Base-by-base conservation (phyloP, 92 coral and sea anemone genomes). In the Pocillopora grandis region DNA sequence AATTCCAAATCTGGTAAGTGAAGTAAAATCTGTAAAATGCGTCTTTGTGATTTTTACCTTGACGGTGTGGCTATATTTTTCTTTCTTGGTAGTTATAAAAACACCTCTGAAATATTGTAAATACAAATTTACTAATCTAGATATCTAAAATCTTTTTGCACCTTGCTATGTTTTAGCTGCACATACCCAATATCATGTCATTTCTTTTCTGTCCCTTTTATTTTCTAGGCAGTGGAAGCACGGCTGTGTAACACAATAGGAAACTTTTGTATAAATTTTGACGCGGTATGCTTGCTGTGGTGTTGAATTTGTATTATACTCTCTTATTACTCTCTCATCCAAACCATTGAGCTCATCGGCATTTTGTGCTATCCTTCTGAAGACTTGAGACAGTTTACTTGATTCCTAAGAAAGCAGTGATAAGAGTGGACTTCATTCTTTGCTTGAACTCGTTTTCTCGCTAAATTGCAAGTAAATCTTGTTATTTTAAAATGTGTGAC, bases 281-380 rank as follows among this genome's bases (percentile, higher is more conserved):
- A 27, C 35, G 60, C 75, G 86, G 86, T 79, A 62, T 73, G 52
- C 80, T 62, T 83, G 80, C 69, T 62, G 49, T 74, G 86, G 80
- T 72, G 86, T 74, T 76, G 76, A 84, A 84, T 56, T 84, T 76
- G 88, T 76, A 84, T 31, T 76, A 84, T 84, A 84, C 76, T 8
- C 76, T 76, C 82, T 84, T 57, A 33, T 59, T 84, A 76, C 88
- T 76, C n/a, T 76, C 88, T 76, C 58, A 66, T 15, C 67, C 52
- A 42, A 52, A 64, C 67, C 66, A 42, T 76, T 42, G 52, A 76
- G 68, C 70, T 70, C 57, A 68, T 58, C 75, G 70, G 57, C 83
- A 56, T 84, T 48, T 77, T 68, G 27, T 3, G 52, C 58, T 64
- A 66, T 67, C 76, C 58, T 35, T 67, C 58, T 58, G 12, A 21